Evolutionary conservation across 2,888 invertebrate species (phyloP), one percentile per base, ranked within the genome.

Genomic region (Pediacus dermestoides): DNA sequence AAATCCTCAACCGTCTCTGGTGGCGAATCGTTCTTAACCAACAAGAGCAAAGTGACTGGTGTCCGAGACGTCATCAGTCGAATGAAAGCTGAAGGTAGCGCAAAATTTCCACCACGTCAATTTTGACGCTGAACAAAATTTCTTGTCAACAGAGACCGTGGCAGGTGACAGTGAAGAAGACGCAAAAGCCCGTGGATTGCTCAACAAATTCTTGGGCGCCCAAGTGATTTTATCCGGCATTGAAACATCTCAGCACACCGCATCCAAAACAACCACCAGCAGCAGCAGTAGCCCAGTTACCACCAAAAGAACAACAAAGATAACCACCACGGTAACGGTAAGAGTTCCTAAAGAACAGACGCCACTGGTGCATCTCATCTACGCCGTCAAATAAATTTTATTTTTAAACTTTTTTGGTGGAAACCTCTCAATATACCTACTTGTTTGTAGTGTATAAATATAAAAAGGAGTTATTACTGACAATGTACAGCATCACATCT

Each of bases 201-300:
- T 88, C 34, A 88, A 88, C 73, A 88, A 87, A 73, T 88, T 88
- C 72, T 74, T 88, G 28, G 88, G 88, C 39, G 85, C 87, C 46
- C 83, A 84, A 56, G 85, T 87, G 55, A 78, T 88, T 42, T 80
- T 88, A 74, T 80, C 82, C 35, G 87, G 86, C 53, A 82, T 87
- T 74, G 86, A 87, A 71, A 64, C 54, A 64, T 39, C 53, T 67
- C 27, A 54, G 53, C 10, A 49, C 10, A 9, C 45, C 9, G 30
- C 34, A n/a, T 23, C 46, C 9, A 50, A 41, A 30, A 45, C 39
- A 7, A 15, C 38, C 6, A 16, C 30, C 37, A 21, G 11, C 35
- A 4, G 40, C 39, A 6, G 41, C 42, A 42, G 7, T 32, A 46
- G 47, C 34, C 36, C 44, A 9, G 44, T 47, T 18, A 18, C 6